Conservation (phyloP, 2,888 invertebrate species). For the Odontothrips loti region DNA sequence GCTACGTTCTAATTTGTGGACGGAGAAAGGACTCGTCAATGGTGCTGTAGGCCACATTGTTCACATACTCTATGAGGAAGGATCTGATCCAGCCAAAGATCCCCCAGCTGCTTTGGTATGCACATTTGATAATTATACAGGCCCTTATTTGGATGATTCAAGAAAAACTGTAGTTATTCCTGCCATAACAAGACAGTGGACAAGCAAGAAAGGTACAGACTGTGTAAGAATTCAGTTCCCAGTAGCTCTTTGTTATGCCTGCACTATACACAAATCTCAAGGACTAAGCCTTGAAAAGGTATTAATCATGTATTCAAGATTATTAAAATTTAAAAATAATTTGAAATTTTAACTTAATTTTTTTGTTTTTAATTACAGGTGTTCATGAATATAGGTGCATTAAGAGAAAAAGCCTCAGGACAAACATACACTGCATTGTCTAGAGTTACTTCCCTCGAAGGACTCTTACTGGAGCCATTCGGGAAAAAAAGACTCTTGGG, state of each 20-base stretch:
- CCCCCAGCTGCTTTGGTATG: neutral
- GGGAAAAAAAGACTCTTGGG: neutral
- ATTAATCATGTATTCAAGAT: neutral
- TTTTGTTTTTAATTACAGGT: neutral
- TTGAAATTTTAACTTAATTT: neutral
- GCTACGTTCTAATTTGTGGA: neutral
- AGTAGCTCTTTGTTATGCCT: slow-evolving; percentile 38
- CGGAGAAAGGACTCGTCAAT: slow-evolving; percentile 38
- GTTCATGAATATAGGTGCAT: neutral
- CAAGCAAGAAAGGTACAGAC: neutral
- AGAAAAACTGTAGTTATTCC: neutral
- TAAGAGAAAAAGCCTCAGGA: slow-evolving; percentile 29
- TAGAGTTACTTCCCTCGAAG: slow-evolving; percentile 34
- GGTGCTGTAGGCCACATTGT: slow-evolving; percentile 38
- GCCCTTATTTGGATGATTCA: neutral
- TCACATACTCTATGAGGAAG: slow-evolving; percentile 34
- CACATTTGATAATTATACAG: neutral
- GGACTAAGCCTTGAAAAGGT: slow-evolving; percentile 38
- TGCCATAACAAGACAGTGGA: neutral
- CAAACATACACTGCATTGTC: slow-evolving; percentile 39
- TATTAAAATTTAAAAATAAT: slow-evolving; percentile 35
- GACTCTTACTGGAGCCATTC: neutral
- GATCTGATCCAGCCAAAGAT: slow-evolving; percentile 35
- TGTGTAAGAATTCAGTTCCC: slow-evolving; percentile 39
- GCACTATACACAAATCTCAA: slow-evolving; percentile 40